Percentiles rank a stretch among this genome's conserved stretches.
Evolutionary conservation across 2,113 vertebrate genomes (phyloP).

Genomic region (Fregata magnificens): DNA sequence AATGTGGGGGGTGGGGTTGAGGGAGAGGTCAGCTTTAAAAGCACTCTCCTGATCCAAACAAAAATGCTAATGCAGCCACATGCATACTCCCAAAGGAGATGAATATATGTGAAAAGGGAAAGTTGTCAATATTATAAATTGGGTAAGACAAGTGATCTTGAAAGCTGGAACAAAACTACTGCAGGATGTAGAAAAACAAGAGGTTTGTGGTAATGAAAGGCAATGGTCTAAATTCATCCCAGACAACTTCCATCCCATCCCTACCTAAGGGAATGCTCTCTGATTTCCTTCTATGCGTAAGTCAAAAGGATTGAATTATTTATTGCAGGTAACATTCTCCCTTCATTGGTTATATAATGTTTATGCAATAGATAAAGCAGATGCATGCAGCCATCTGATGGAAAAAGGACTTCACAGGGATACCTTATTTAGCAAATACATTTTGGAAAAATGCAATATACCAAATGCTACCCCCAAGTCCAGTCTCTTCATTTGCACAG

Average conservation of each 20-base stretch:
- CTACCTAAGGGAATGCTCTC: neutral
- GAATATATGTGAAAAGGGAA: neutral
- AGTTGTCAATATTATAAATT: neutral
- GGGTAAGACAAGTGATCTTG: neutral
- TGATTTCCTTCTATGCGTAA: neutral
- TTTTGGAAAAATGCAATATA: neutral
- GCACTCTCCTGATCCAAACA: neutral
- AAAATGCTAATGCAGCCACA: neutral
- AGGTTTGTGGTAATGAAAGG: neutral
- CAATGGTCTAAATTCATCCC: neutral
- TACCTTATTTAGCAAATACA: neutral
- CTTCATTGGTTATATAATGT: neutral
- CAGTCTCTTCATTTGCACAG: neutral
- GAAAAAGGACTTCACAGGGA: neutral
- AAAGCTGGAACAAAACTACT: neutral
- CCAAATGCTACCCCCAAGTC: neutral
- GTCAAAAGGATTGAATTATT: neutral
- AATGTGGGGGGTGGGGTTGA: neutral
- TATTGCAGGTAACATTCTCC: neutral
- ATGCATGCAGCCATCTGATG: neutral
- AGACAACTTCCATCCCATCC: neutral
- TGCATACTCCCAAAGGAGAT: fast-evolving
- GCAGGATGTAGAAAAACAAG: neutral
- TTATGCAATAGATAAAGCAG: neutral
- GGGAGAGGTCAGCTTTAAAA: neutral